Evolutionary conservation across 2,888 invertebrate genomes (phyloP), one percentile per base, ranked within the genome.

Genomic region (Germaria angustata): DNA sequence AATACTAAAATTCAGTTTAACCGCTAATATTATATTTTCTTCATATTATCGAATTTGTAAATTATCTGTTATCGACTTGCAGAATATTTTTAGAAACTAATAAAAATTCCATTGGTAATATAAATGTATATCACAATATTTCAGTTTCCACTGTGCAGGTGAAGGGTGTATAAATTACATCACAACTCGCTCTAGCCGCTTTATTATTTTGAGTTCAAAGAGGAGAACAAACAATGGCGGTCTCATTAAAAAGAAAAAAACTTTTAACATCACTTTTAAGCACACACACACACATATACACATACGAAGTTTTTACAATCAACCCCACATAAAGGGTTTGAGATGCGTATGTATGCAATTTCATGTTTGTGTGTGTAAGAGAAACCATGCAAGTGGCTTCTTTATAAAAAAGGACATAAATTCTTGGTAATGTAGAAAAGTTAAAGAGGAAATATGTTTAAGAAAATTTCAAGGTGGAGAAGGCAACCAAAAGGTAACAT

Each of bases 401-500:
- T 75, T 24, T 53, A 53, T 55, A 39, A 41, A 75, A 55, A 76
- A 57, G 66, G 57, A 46, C 36, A 76, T 59, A 57, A 76, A 57
- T 76, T 76, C 57, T 6, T 5, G 28, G 4, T 6, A 28, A 28
- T 28, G 28, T 28, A 6, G 17, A 36, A 65, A 55, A 55, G n/a
- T 44, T 15, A 6, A 39, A 61, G 41, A n/a, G 53, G 32, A 32
- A 53, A 32, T 53, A 3, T 53, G n/a, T 7, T 6, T 11, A 49
- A 68, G 17, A 69, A 53, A 51, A 24, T 53, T 36, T 55, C 4
- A 63, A 55, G 69, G 71, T 65, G 63, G 46, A 65, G 71, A 63
- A 63, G 57, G 36, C 46, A 69, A 77, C 61, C 53, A 44, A n/a
- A 69, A 78, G 61, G 53, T 63, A 53, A 49, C 51, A 44, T 53